Evolutionary conservation across 2,888 invertebrate species (phyloP).

Genomic region (Lordiphosa fenestrarum): DNA sequence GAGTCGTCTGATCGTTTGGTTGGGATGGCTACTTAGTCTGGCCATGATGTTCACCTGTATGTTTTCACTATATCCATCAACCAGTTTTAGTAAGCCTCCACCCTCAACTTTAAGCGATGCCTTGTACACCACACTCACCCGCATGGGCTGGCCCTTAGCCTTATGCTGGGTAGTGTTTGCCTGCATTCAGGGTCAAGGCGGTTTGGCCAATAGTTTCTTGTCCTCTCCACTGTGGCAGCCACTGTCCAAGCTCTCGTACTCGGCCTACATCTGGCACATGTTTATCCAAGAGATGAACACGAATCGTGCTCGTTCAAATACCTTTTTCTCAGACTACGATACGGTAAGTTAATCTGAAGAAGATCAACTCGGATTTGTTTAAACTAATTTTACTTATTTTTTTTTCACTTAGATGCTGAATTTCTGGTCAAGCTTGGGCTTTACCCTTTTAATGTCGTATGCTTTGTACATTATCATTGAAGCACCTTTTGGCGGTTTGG

Average conservation of each 20-base stretch:
- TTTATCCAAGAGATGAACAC: constrained; percentile 53
- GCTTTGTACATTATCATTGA: constrained; percentile 36
- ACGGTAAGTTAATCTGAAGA: constrained; percentile 46
- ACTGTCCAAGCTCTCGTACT: constrained; percentile 65
- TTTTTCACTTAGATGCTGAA: constrained; percentile 41
- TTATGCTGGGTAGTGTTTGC: constrained; percentile 72
- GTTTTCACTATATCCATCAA: constrained; percentile 56
- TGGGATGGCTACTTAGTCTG: constrained; percentile 61
- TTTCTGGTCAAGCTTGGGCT: constrained; percentile 69
- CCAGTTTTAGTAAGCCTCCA: constrained; percentile 32
- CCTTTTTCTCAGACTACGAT: constrained; percentile 64
- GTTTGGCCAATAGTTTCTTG: constrained; percentile 65
- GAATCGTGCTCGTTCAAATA: constrained; percentile 48
- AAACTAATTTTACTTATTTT: rapidly evolving
- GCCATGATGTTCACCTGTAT: constrained; percentile 51
- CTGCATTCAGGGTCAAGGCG: constrained; percentile 69
- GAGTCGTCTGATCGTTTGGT: constrained; percentile 21
- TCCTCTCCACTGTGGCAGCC: constrained; percentile 72
- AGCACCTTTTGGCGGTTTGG: constrained; percentile 32
- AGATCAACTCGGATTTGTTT: not conserved
- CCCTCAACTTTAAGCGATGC: constrained; percentile 50
- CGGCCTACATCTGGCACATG: constrained; percentile 69
- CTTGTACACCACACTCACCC: constrained; percentile 64
- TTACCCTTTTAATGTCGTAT: constrained; percentile 46
- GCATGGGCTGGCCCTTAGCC: constrained; percentile 71